These are phyloP conservation scores for Nasonia giraulti DNA, from an alignment of 1,140 invertebrate species.

Conservation along the genomic window DNA sequence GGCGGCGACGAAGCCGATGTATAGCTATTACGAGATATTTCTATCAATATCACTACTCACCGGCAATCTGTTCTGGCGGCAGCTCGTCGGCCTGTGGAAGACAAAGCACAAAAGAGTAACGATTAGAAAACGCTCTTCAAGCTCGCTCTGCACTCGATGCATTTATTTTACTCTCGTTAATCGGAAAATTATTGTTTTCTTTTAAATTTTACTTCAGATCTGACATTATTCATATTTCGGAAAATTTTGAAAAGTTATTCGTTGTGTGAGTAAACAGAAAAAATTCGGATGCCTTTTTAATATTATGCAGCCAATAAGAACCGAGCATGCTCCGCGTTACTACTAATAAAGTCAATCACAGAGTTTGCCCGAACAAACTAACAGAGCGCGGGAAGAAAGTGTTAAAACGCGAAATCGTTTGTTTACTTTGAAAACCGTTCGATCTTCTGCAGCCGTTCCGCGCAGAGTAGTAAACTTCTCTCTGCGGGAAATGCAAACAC, in stretches of 20 bases:
- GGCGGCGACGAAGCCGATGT: too few relatives aligned
- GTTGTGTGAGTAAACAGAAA: neutral
- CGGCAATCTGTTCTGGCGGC: slow-evolving; percentile 79
- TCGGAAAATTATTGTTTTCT: too few relatives aligned
- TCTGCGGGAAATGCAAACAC: neutral
- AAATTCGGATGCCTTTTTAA: neutral
- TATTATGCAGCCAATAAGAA: slow-evolving; percentile 1
- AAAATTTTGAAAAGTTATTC: neutral
- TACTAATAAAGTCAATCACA: neutral
- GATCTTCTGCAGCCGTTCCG: neutral
- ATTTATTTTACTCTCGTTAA: too few relatives aligned
- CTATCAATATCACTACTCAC: slow-evolving; percentile 62
- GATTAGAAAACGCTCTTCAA: too few relatives aligned
- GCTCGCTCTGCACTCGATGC: too few relatives aligned
- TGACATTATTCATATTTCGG: neutral
- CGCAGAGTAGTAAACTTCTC: slow-evolving; percentile 7
- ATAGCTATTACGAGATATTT: too few relatives aligned
- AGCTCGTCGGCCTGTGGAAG: slow-evolving; percentile 77
- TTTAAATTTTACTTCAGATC: neutral
- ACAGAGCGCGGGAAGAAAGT: too few relatives aligned
- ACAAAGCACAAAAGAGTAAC: slow-evolving; percentile 30
- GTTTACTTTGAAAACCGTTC: neutral
- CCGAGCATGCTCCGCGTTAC: too few relatives aligned
- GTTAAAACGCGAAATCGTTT: neutral
- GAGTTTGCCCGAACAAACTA: neutral